Conservation (phyloP, 2,797 vertebrate genomes). For the Bucorvus abyssinicus region DNA sequence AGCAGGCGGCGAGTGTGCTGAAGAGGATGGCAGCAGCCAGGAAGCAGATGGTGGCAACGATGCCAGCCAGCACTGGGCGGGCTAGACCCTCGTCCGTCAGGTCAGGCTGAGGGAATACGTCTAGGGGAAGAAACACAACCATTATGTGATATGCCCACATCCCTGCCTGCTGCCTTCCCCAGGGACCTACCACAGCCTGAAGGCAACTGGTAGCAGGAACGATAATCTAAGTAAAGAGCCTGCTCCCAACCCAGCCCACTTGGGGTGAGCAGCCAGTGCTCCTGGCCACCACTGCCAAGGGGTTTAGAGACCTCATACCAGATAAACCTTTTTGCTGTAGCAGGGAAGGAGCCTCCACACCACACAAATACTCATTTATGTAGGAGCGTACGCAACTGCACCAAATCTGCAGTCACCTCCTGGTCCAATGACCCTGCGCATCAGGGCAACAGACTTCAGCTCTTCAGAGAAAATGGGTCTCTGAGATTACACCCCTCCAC, state of each 20-base stretch:
- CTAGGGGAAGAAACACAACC: conserved; percentile 66
- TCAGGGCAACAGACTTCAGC: not conserved
- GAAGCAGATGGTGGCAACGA: conserved; percentile 98
- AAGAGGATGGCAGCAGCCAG: conserved; percentile 96
- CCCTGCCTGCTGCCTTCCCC: not conserved
- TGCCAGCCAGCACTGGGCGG: conserved; percentile 94
- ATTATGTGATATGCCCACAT: rapidly evolving
- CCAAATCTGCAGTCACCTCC: not conserved
- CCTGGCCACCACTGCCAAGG: not conserved
- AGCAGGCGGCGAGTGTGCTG: conserved; percentile 97
- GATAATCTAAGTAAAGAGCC: not conserved
- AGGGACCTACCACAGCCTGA: not conserved
- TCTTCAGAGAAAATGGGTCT: not conserved
- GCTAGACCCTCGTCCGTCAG: conserved; percentile 94
- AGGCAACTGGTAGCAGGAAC: not conserved
- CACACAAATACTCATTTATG: not conserved
- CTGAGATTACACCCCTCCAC: rapidly evolving
- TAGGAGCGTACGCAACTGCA: not conserved
- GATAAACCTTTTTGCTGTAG: not conserved
- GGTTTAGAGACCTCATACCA: not conserved
- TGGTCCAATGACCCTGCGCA: not conserved
- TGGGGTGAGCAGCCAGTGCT: rapidly evolving
- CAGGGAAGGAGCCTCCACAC: not conserved
- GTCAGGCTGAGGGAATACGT: conserved; percentile 93
- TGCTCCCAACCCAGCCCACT: not conserved